Evolutionary conservation across 2,113 vertebrate genomes (phyloP).

Genomic region (Ctenodactylus gundi): DNA sequence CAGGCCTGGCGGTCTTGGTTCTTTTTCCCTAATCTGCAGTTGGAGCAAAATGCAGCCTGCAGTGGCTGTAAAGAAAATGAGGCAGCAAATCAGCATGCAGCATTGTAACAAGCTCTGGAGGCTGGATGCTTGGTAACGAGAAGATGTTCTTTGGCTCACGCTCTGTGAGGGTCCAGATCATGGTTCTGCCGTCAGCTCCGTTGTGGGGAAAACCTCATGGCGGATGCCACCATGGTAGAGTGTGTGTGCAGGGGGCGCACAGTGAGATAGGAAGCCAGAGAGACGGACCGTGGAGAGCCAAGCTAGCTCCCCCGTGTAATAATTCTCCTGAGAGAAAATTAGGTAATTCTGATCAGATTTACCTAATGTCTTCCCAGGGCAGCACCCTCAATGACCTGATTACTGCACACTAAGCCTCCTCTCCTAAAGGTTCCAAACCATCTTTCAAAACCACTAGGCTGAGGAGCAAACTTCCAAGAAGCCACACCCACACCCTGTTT

Average conservation of each 20-base stretch:
- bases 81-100: not conserved
- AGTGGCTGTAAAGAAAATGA: not conserved
- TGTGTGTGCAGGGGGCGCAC: not conserved
- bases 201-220: not conserved
- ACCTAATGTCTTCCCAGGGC: not conserved
- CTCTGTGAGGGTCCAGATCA: not conserved
- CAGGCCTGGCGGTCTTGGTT: not conserved
- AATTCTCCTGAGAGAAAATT: not conserved
- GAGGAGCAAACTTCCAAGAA: not conserved
- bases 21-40: not conserved
- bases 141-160: not conserved
- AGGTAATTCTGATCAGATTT: too few relatives aligned
- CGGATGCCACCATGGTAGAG: too few relatives aligned
- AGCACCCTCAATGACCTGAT: not conserved
- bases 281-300: not conserved
- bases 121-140: not conserved
- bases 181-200: not conserved
- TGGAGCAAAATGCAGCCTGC: not conserved
- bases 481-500: not conserved
- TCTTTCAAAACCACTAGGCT: not conserved
- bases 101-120: not conserved
- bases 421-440: not conserved
- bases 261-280: not conserved
- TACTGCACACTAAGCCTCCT: not conserved
- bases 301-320: too few relatives aligned